Conservation (phyloP, 2,888 invertebrate species). For the Zelleria hepariella region DNA sequence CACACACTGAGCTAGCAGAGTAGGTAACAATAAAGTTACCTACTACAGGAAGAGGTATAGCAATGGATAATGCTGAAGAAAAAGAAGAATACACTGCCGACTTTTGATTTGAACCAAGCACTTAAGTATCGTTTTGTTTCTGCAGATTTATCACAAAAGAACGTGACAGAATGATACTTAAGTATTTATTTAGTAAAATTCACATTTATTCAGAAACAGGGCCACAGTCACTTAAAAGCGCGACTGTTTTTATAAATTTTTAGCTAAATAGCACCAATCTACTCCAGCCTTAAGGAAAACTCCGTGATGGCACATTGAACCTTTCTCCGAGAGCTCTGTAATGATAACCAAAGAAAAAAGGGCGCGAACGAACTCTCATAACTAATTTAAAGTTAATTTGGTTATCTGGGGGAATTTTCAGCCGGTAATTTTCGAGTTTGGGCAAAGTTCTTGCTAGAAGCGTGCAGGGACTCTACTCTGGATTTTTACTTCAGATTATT, state of each 20-base stretch:
- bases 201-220: no score
- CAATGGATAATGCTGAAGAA: no score
- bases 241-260: background rate
- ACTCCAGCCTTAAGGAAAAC: conserved; percentile 1
- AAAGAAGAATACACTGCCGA: no score
- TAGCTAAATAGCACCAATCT: background rate
- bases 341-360: conserved; percentile 27
- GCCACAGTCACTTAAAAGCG: no score
- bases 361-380: conserved; percentile 22
- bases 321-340: conserved; percentile 13
- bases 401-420: conserved; percentile 27
- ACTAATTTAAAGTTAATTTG: conserved; percentile 42
- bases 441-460: conserved; percentile 5
- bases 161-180: no score
- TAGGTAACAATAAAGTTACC: no score
- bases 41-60: no score
- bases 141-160: no score
- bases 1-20: no score
- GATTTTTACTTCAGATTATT: background rate
- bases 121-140: no score
- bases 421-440: conserved; percentile 22
- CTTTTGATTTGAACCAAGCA: no score
- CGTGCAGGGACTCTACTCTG: background rate
- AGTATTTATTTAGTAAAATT: no score
- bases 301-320: conserved; percentile 3